Evolutionary conservation across 92 coral and sea anemone genomes (phyloP).

Genomic region (Palythoa caribaeorum): DNA sequence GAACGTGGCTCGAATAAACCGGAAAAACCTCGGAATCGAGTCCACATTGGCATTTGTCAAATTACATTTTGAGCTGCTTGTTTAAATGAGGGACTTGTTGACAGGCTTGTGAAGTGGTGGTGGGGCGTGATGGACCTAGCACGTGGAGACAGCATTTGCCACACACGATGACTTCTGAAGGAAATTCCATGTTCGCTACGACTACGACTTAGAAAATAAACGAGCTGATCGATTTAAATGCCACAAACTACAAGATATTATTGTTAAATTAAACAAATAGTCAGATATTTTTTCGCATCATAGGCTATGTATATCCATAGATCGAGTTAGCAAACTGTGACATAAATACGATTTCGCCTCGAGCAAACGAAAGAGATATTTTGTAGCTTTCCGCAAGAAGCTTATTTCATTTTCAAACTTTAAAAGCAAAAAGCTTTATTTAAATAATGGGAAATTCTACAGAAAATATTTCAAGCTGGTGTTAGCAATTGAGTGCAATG

Average conservation of each 20-base stretch:
- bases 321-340: slow-evolving; percentile 11
- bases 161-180: slow-evolving; percentile 22
- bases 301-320: not conserved
- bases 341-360: not conserved
- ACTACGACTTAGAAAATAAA: slow-evolving; percentile 8
- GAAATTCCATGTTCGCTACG: slow-evolving; percentile 28
- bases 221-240: slow-evolving; percentile 34
- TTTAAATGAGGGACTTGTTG: slow-evolving; percentile 84
- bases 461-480: not conserved
- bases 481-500: slow-evolving; percentile 17
- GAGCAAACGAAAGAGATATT: not conserved
- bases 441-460: not conserved
- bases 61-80: slow-evolving; percentile 68
- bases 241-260: not conserved
- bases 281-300: slow-evolving; percentile 1
- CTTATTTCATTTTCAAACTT: slow-evolving; percentile 4
- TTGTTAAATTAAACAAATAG: not conserved
- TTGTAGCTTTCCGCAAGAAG: not conserved
- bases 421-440: not conserved
- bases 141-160: slow-evolving; percentile 23
- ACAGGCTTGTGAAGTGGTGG: slow-evolving; percentile 73
- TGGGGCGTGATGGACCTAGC: slow-evolving; percentile 79
- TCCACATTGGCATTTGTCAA: slow-evolving; percentile 69
- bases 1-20: slow-evolving; percentile 41
- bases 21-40: slow-evolving; percentile 33